These are phyloP conservation scores for Sycophila sp. DNA, from an alignment of 1,140 invertebrate genomes.

Conservation along the genomic window DNA sequence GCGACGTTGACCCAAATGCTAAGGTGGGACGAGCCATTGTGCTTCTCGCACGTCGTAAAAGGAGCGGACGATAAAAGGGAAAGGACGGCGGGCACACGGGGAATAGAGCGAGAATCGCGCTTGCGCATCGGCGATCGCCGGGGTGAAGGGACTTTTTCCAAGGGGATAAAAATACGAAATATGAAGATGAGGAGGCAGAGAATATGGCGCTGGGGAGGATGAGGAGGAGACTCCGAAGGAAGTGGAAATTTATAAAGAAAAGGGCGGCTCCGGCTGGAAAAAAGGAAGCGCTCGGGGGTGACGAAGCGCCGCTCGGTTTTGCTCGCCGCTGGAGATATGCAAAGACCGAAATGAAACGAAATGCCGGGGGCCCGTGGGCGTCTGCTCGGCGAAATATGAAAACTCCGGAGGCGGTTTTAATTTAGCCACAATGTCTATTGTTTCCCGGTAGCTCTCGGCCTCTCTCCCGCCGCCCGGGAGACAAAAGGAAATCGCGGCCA, in stretches of 20 bases:
- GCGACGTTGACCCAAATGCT: constrained; percentile 39
- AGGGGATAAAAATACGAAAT: constrained; percentile 3
- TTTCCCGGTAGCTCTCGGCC: constrained; percentile 45
- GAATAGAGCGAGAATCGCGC: constrained; percentile 38
- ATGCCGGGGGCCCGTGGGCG: constrained; percentile 49
- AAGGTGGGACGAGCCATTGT: constrained; percentile 45
- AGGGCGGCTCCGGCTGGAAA: neutral
- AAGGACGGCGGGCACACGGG: constrained; percentile 12
- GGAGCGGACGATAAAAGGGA: constrained; percentile 39
- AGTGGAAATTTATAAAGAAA: constrained; percentile 26
- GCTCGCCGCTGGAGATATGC: constrained; percentile 44
- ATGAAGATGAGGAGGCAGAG: neutral
- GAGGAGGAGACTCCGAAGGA: neutral
- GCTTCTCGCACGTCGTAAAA: constrained; percentile 36
- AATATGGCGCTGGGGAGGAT: neutral
- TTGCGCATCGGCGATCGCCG: constrained; percentile 32
- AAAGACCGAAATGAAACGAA: constrained; percentile 62
- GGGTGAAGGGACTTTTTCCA: neutral
- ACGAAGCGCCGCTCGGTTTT: neutral
- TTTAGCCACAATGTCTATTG: constrained; percentile 66
- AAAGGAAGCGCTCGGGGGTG: constrained; percentile 6
- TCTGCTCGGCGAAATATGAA: constrained; percentile 61
- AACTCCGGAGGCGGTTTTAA: constrained; percentile 66
- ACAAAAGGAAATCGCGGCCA: constrained; percentile 51
- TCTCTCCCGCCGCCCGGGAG: constrained; percentile 28